A percentile compares a stretch with the other conserved stretches of the same genome.
phyloP scores from a whole-genome alignment of 2,113 vertebrate species.

The Hoplias malabaricus region DNA sequence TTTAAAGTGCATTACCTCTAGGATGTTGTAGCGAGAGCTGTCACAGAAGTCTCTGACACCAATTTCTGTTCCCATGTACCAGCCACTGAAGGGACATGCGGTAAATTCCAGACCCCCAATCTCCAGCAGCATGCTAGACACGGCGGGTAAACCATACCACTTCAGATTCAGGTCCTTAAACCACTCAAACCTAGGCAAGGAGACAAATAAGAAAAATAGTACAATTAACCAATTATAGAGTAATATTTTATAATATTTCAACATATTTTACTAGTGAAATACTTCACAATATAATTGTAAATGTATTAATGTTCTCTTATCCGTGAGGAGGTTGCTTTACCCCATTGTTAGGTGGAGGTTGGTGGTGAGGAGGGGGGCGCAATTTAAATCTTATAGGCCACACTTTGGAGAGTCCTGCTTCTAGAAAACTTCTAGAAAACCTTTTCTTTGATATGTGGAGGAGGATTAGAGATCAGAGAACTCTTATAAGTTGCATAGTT shows the following conservation, averaged over 20 bases:
- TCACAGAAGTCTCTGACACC: constrained; percentile 97
- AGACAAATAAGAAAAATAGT: neutral
- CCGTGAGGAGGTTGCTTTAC: too few relatives aligned
- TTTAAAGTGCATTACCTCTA: constrained; percentile 80
- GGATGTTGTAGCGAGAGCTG: constrained; percentile 91
- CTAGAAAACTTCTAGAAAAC: neutral
- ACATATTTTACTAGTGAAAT: too few relatives aligned
- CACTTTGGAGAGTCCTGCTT: neutral
- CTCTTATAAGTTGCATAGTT: too few relatives aligned
- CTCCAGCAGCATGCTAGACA: constrained; percentile 96
- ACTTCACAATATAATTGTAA: too few relatives aligned
- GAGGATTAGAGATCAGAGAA: too few relatives aligned
- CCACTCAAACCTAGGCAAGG: constrained; percentile 84
- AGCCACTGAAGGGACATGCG: constrained; percentile 93
- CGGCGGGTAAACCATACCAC: constrained; percentile 93
- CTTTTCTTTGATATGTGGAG: neutral
- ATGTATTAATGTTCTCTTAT: too few relatives aligned
- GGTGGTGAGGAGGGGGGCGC: too few relatives aligned
- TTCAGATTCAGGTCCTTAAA: constrained; percentile 91
- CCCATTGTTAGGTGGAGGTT: too few relatives aligned
- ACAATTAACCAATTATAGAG: neutral
- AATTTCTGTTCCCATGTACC: constrained; percentile 99
- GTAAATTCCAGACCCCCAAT: constrained; percentile 93
- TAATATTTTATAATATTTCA: too few relatives aligned
- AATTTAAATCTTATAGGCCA: too few relatives aligned